Evolutionary conservation across 2,888 invertebrate genomes (phyloP), one percentile per base, ranked within the genome.

Genomic region (Drosophila merina): DNA sequence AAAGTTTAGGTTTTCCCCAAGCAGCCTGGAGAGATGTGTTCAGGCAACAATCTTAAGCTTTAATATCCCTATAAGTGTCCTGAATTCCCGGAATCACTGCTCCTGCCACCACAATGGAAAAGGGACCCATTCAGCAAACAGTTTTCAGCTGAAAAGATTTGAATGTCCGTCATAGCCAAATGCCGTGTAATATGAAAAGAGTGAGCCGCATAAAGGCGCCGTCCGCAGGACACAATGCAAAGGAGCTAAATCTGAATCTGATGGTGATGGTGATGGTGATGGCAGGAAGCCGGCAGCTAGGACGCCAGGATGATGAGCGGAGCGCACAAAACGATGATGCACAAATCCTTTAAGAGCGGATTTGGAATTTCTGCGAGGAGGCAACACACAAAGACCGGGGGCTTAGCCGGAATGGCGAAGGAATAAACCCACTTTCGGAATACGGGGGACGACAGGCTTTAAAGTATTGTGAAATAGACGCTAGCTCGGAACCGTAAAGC

Each of bases 321-420:
- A 40, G 69, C 44, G 66, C 58, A 72, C 70, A 70, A 57, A 72
- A 62, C 48, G 63, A 73, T 81, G 70, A 74, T 76, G 76, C 49
- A 59, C 60, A 77, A 85, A 85, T 82, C 85, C 79, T 55, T 72
- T 70, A 72, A 70, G 71, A 72, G 70, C 70, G 72, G 70, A 70
- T 70, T 70, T 70, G 72, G 72, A 55, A 72, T 70, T 74, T 72
- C 76, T 55, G 66, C 69, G 58, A 51, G 51, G 60, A 36, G 36
- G 25, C n/a, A 10, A 9, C 20, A 33, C 70, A 71, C 56, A 70
- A 70, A 67, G 69, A 42, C 42, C 57, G 20, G 48, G 47, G 52
- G 72, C 72, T 72, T 73, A 56, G n/a, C 31, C 44, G 54, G 72
- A 54, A 44, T 28, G 52, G 49, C 25, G 44, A 25, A 44, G 25